Conservation (phyloP, 2,113 vertebrate species). For the zebrafish (Danio rerio) region GRCz12tu NC_133182.1:35560001-35560500, state of each 20-base stretch:
- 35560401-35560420: conserved; percentile 51
- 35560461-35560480: conserved; percentile 76
- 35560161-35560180: not conserved
- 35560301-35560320: conserved; percentile 50
- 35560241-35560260: conserved; percentile 31
- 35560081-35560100: not conserved
- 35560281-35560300: conserved; percentile 25
- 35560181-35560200: not conserved
- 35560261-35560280: no score
- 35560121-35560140: not conserved
- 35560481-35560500: conserved; percentile 76
- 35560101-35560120: not conserved
- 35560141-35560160: not conserved
- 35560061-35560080: not conserved
- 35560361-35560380: conserved; percentile 62
- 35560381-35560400: conserved; percentile 66
- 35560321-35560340: conserved; percentile 55
- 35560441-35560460: conserved; percentile 79
- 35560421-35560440: conserved; percentile 75
- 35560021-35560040: not conserved
- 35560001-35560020: no score
- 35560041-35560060: not conserved
- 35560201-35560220: conserved; percentile 27
- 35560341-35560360: conserved; percentile 55
- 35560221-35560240: conserved; percentile 20